phyloP scores from a whole-genome alignment of 2,797 vertebrate species.

The Epinephelus awoara region DNA sequence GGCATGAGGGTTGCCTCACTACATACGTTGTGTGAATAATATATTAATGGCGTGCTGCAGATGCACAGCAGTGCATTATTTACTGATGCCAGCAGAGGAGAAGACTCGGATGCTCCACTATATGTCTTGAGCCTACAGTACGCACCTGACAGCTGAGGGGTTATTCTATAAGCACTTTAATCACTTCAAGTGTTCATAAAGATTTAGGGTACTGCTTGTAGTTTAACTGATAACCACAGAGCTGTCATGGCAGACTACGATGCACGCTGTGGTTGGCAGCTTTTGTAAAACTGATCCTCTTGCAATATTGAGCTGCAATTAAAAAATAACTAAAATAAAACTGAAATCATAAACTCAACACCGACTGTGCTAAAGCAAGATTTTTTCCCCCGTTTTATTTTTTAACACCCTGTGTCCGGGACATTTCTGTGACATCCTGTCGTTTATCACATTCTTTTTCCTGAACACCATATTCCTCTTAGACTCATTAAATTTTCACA shows the following conservation, averaged over 20 bases:
- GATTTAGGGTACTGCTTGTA: slow-evolving; percentile 15
- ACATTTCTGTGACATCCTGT: slow-evolving; percentile 47
- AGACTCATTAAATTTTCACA: slow-evolving; percentile 77
- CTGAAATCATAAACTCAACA: neutral
- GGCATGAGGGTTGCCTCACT: slow-evolving; percentile 35
- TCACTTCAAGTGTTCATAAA: slow-evolving; percentile 34
- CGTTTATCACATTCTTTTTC: slow-evolving; percentile 65
- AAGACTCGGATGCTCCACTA: slow-evolving; percentile 51
- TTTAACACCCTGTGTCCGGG: slow-evolving; percentile 36
- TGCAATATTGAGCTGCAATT: neutral
- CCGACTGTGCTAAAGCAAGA: neutral
- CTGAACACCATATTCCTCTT: slow-evolving; percentile 78
- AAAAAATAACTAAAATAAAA: neutral
- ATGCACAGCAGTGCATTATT: slow-evolving; percentile 69
- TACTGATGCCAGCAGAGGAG: slow-evolving; percentile 61
- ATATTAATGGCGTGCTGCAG: slow-evolving; percentile 58
- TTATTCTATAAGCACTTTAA: slow-evolving; percentile 34
- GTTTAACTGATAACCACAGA: slow-evolving; percentile 29
- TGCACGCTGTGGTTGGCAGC: neutral
- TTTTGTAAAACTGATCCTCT: neutral
- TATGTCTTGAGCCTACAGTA: slow-evolving; percentile 31
- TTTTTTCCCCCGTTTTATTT: slow-evolving; percentile 37
- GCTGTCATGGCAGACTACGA: neutral
- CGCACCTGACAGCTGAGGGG: slow-evolving; percentile 51
- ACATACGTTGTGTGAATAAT: slow-evolving; percentile 68